Conservation (phyloP, 2,113 vertebrate genomes). For the Hymenochirus boettgeri region DNA sequence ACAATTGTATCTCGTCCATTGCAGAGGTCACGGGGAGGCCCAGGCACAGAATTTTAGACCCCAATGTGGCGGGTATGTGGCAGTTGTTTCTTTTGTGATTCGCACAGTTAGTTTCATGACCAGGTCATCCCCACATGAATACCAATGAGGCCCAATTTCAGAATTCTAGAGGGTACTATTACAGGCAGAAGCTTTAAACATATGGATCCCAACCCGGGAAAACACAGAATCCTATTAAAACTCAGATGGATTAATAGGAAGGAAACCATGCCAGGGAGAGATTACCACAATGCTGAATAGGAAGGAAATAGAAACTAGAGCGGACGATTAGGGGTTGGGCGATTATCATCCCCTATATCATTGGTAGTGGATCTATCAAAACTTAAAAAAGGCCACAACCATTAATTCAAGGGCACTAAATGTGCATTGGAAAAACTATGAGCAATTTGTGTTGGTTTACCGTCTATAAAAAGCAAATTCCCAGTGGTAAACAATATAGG, state of each 20-base stretch:
- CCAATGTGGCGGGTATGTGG: conserved; percentile 54
- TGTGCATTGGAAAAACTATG: no score
- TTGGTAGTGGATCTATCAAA: no score
- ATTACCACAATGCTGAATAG: conserved; percentile 16
- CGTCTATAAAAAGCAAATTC: no score
- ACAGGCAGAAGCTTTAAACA: conserved; percentile 38
- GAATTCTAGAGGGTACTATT: conserved; percentile 51
- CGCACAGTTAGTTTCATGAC: conserved; percentile 59
- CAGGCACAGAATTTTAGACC: conserved; percentile 52
- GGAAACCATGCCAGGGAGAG: conserved; percentile 48
- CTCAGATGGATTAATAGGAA: conserved; percentile 52
- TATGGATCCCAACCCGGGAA: conserved; percentile 51
- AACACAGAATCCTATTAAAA: conserved; percentile 47
- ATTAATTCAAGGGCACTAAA: no score
- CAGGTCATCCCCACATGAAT: conserved; percentile 61
- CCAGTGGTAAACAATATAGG: no score
- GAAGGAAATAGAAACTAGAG: neutral
- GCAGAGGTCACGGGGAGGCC: conserved; percentile 60
- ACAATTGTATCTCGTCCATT: conserved; percentile 56
- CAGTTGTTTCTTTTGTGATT: conserved; percentile 60
- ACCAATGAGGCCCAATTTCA: conserved; percentile 58
- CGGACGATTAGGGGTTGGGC: neutral
- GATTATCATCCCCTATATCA: no score
- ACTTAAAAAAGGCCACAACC: no score
- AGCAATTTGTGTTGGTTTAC: no score